These are phyloP conservation scores for Neoaliturus tenellus DNA, from an alignment of 2,888 invertebrate genomes.

Conservation along the genomic window DNA sequence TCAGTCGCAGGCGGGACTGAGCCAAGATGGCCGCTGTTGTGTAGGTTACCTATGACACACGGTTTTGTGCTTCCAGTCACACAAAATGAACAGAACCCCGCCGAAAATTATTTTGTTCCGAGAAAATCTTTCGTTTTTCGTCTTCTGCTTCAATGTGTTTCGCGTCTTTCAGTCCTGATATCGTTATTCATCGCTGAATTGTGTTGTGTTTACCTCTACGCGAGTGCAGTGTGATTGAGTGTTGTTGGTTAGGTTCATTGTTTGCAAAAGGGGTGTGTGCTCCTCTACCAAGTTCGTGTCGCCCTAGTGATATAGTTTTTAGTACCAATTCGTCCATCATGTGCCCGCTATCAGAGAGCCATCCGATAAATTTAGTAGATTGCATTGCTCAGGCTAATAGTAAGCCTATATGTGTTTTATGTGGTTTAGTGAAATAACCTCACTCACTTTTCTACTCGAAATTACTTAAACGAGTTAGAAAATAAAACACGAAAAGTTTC, in stretches of 20 bases:
- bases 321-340: conserved; percentile 52
- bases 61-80: conserved; percentile 32
- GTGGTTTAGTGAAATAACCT: conserved; percentile 19
- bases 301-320: not conserved
- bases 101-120: conserved; percentile 2
- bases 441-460: not conserved
- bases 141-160: conserved; percentile 1
- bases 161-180: conserved; percentile 8
- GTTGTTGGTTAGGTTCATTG: conserved; percentile 41
- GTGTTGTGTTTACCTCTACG: conserved; percentile 39
- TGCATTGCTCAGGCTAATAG: conserved; percentile 7
- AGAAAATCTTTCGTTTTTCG: not conserved
- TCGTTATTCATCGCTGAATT: not conserved
- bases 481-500: too few relatives aligned
- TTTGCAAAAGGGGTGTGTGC: conserved; percentile 22
- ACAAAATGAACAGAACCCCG: conserved; percentile 8
- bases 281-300: not conserved
- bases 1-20: conserved; percentile 54
- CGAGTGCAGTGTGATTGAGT: conserved; percentile 11
- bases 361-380: conserved; percentile 43
- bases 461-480: too few relatives aligned
- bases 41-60: not conserved
- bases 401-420: not conserved
- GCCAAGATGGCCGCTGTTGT: conserved; percentile 51
- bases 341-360: conserved; percentile 52